Conservation (phyloP, 2,797 vertebrate species). For the Cyprinella venusta region DNA sequence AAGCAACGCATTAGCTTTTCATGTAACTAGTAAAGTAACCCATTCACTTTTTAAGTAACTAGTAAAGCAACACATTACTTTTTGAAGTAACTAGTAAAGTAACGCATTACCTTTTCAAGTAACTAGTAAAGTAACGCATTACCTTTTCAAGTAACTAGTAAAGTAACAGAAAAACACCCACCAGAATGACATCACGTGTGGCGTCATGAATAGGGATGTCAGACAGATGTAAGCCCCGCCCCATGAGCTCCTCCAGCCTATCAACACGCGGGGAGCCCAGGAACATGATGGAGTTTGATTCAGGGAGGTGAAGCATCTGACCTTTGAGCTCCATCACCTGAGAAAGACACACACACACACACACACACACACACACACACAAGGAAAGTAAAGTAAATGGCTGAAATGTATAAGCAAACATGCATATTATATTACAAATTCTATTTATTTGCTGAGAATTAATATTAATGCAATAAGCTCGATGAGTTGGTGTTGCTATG, state of each 20-base stretch:
- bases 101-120: too few species aligned
- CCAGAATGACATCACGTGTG: slow-evolving; percentile 94
- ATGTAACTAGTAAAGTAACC: too few species aligned
- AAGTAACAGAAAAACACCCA: slow-evolving; percentile 67
- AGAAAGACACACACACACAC: slow-evolving; percentile 56
- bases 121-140: too few species aligned
- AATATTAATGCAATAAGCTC: neutral
- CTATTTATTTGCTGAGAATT: slow-evolving; percentile 20
- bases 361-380: neutral
- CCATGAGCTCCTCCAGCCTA: slow-evolving; percentile 97
- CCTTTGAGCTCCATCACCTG: slow-evolving; percentile 99
- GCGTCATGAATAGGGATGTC: slow-evolving; percentile 99
- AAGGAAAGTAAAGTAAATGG: neutral
- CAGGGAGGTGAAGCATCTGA: slow-evolving; percentile 97
- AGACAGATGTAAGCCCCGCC: slow-evolving; percentile 92
- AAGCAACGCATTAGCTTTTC: too few species aligned
- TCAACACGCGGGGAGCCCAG: slow-evolving; percentile 97
- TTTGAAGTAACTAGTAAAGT: too few species aligned
- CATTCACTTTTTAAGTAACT: too few species aligned
- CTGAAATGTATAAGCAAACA: neutral
- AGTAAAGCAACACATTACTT: too few species aligned
- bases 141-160: too few species aligned
- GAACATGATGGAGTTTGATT: slow-evolving; percentile 93
- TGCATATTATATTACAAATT: slow-evolving; percentile 20
- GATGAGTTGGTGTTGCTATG: neutral